phyloP scores from a whole-genome alignment of 2,113 vertebrate genomes.

The Nothoprocta perdicaria region DNA sequence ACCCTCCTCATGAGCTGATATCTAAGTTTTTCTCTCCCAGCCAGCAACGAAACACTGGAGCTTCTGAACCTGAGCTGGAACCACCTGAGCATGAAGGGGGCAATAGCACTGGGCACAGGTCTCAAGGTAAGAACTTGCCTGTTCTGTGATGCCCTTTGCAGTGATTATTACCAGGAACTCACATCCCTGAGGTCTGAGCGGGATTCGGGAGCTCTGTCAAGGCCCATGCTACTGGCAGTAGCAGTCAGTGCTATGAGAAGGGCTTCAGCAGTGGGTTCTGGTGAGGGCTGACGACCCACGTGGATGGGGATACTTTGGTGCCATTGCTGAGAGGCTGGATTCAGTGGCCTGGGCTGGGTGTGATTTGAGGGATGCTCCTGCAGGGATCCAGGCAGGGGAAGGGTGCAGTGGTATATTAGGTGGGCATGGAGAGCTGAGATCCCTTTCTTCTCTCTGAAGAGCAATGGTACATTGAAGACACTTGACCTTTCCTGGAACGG shows the following conservation, averaged over 20 bases:
- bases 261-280: not conserved
- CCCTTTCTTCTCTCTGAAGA: constrained; percentile 67
- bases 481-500: constrained; percentile 90
- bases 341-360: not conserved
- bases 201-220: not conserved
- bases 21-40: constrained; percentile 68
- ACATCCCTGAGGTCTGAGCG: not conserved
- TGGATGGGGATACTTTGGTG: not conserved
- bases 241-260: not conserved
- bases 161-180: not conserved
- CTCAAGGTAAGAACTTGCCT: constrained; percentile 80
- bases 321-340: not conserved
- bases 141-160: not conserved
- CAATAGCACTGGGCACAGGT: constrained; percentile 84
- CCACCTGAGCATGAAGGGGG: constrained; percentile 82
- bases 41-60: constrained; percentile 85
- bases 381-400: not conserved
- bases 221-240: not conserved
- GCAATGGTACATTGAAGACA: constrained; percentile 82
- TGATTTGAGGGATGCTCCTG: not conserved
- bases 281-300: not conserved
- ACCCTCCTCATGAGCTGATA: not conserved
- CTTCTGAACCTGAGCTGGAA: constrained; percentile 92
- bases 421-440: not conserved
- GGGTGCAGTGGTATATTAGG: not conserved